phyloP scores from a whole-genome alignment of 2,113 vertebrate species.

The Jacana jacana region DNA sequence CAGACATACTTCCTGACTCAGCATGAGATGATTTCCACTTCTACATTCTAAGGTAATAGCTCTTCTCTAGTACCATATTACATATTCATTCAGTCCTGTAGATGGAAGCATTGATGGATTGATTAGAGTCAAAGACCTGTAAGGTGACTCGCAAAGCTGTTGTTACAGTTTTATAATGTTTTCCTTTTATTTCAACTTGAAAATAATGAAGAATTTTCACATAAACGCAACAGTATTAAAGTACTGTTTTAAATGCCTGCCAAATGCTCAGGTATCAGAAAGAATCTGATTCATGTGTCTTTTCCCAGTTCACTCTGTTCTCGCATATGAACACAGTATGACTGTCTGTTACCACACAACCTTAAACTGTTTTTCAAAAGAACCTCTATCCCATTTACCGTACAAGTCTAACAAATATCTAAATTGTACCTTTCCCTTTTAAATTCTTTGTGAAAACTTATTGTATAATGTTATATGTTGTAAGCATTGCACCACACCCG shows the following conservation, averaged over 20 bases:
- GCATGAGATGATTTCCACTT: background rate
- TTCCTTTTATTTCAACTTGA: background rate
- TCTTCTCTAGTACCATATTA: background rate
- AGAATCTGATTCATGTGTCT: background rate
- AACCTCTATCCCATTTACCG: background rate
- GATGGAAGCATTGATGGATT: background rate
- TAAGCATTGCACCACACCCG: background rate
- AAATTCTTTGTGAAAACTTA: background rate
- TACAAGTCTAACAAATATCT: background rate
- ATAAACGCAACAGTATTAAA: background rate
- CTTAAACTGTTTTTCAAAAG: background rate
- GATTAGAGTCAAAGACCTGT: background rate
- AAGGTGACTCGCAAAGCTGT: background rate
- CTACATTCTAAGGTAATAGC: background rate
- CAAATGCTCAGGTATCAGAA: background rate
- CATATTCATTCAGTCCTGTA: background rate
- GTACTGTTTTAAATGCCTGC: background rate
- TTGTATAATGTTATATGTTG: background rate
- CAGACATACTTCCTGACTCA: background rate
- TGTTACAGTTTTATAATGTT: background rate
- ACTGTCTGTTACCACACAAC: background rate
- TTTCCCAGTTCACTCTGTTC: background rate
- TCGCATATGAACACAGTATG: accelerated
- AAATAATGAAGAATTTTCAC: background rate
- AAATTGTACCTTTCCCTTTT: background rate